phyloP scores from a whole-genome alignment of 2,113 vertebrate genomes.

The Nothoprocta perdicaria region DNA sequence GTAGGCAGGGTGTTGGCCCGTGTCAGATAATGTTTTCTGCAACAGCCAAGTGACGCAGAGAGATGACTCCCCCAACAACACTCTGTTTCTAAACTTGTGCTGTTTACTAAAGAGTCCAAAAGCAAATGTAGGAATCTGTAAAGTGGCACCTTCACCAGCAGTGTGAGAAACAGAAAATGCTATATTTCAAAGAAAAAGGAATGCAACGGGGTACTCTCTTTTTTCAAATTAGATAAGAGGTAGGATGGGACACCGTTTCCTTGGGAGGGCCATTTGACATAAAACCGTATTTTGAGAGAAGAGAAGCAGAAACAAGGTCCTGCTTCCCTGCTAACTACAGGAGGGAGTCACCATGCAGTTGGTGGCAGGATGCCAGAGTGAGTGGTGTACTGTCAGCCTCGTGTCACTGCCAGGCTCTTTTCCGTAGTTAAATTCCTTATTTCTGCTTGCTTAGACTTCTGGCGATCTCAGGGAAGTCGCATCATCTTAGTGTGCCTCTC shows the following conservation, averaged over 20 bases:
- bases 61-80: background rate
- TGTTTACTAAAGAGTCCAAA: background rate
- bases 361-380: background rate
- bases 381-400: background rate
- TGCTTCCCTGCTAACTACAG: background rate
- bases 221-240: background rate
- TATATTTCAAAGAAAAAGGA: background rate
- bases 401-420: accelerated
- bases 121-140: background rate
- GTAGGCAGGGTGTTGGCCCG: background rate
- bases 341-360: background rate
- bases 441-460: background rate
- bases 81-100: accelerated
- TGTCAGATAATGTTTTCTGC: background rate
- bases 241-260: background rate
- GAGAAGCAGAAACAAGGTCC: background rate
- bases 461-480: background rate
- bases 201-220: background rate
- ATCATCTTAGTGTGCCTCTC: background rate
- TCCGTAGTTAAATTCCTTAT: background rate
- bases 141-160: no score
- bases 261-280: background rate
- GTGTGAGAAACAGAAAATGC: no score
- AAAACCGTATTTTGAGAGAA: background rate
- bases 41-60: background rate